Conservation (phyloP, 2,113 vertebrate genomes). For the Caranx melampygus region DNA sequence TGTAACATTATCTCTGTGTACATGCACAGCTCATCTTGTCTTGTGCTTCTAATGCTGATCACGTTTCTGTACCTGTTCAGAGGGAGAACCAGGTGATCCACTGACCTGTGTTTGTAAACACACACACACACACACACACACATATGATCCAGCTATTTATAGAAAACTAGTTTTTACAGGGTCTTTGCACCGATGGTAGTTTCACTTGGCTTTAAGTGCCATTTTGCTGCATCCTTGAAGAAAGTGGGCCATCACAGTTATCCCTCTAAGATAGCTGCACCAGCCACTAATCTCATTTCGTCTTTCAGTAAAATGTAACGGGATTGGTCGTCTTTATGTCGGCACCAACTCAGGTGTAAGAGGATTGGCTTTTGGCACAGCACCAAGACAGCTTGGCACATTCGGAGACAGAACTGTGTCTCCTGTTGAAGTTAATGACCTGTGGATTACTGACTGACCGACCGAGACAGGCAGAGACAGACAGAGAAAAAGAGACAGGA, state of each 20-base stretch:
- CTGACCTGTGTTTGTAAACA: too few species aligned
- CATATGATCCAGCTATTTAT: too few species aligned
- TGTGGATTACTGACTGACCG: neutral
- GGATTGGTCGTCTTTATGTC: conserved; percentile 48
- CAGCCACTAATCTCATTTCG: conserved; percentile 45
- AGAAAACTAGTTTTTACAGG: too few species aligned
- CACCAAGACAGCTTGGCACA: conserved; percentile 26
- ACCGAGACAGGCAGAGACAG: neutral
- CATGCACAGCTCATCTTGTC: neutral
- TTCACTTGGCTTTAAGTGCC: neutral
- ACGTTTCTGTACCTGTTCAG: neutral
- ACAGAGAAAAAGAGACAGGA: neutral
- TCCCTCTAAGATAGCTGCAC: conserved; percentile 14
- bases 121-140: too few species aligned
- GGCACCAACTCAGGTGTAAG: conserved; percentile 50
- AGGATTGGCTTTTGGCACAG: conserved; percentile 58
- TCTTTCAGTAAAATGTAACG: conserved; percentile 51
- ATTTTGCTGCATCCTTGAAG: conserved; percentile 10
- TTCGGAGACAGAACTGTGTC: conserved; percentile 33
- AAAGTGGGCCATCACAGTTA: conserved; percentile 39
- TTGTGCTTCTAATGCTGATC: neutral
- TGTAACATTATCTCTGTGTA: neutral
- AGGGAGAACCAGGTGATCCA: too few species aligned
- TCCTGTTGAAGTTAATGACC: conserved; percentile 35
- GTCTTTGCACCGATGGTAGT: neutral